A percentile compares a stretch with the other conserved stretches of the same genome.
Evolutionary conservation across 2,888 invertebrate species (phyloP).

Genomic region (Galerucella nymphaeae): DNA sequence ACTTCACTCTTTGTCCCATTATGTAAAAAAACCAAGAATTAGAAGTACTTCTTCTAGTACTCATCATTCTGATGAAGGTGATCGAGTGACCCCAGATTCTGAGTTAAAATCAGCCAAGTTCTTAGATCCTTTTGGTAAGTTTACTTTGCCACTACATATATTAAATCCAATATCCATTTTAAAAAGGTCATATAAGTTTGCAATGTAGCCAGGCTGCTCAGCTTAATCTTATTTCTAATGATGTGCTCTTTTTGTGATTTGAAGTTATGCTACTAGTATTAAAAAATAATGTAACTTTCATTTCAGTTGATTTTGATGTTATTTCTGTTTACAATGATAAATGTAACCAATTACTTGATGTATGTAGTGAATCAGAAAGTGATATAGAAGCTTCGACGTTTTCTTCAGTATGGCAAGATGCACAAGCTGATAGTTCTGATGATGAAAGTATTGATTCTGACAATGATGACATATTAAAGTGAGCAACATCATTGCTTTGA

Average conservation of each 20-base stretch:
- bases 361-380: slow-evolving; percentile 80
- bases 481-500: slow-evolving; percentile 47
- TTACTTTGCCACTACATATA: neutral
- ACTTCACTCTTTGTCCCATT: slow-evolving; percentile 74
- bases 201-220: too few relatives aligned
- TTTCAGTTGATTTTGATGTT: slow-evolving; percentile 69
- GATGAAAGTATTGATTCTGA: slow-evolving; percentile 83
- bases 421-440: slow-evolving; percentile 77
- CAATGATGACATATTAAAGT: slow-evolving; percentile 81
- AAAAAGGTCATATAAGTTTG: too few relatives aligned
- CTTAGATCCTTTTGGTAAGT: slow-evolving; percentile 72
- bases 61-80: slow-evolving; percentile 57
- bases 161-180: too few relatives aligned
- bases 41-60: slow-evolving; percentile 52
- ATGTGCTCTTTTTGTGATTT: too few relatives aligned
- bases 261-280: too few relatives aligned
- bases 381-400: slow-evolving; percentile 75
- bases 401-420: slow-evolving; percentile 73
- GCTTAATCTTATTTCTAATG: too few relatives aligned
- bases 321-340: slow-evolving; percentile 66
- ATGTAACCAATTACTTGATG: slow-evolving; percentile 73
- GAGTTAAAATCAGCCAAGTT: slow-evolving; percentile 64
- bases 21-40: slow-evolving; percentile 65
- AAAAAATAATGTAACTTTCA: slow-evolving; percentile 6
- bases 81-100: slow-evolving; percentile 60